A percentile compares a stretch with the other conserved stretches of the same genome.
These are phyloP conservation scores for Hapalemur alaotrensis DNA, from an alignment of 2,797 vertebrate species.

Conservation along the genomic window DNA sequence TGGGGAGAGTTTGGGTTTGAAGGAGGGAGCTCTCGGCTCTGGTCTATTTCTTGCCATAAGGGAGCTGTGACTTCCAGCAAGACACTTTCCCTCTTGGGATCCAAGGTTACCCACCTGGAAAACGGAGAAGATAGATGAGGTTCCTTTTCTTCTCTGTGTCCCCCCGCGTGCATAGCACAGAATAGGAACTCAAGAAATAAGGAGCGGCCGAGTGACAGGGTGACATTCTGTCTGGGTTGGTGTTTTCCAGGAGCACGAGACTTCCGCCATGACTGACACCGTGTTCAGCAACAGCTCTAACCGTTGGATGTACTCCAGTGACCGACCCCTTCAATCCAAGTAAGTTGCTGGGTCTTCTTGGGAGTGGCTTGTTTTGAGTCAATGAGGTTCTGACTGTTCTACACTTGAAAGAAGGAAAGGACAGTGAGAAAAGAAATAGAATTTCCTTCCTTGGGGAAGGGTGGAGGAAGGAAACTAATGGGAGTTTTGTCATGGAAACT, in stretches of 20 bases:
- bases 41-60: not conserved
- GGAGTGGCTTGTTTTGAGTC: not conserved
- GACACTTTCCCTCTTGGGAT: not conserved
- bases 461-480: too few species aligned
- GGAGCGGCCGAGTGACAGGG: fast-evolving
- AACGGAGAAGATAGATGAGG: fast-evolving
- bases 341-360: conserved; percentile 63
- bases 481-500: not conserved
- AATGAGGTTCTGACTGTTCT: not conserved
- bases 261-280: conserved; percentile 83
- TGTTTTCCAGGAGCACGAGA: not conserved
- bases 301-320: conserved; percentile 86
- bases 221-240: not conserved
- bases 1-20: not conserved
- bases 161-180: fast-evolving
- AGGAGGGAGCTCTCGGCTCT: not conserved
- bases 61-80: not conserved
- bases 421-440: not conserved
- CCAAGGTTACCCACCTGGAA: not conserved
- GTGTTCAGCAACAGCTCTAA: conserved; percentile 83
- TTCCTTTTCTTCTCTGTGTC: too few species aligned
- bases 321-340: conserved; percentile 84
- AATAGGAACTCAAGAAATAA: not conserved
- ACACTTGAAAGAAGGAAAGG: not conserved
- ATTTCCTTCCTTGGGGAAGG: not conserved